These are phyloP conservation scores for Globodera ellingtonae DNA, from an alignment of 1,140 invertebrate genomes.

Conservation along the genomic window DNA sequence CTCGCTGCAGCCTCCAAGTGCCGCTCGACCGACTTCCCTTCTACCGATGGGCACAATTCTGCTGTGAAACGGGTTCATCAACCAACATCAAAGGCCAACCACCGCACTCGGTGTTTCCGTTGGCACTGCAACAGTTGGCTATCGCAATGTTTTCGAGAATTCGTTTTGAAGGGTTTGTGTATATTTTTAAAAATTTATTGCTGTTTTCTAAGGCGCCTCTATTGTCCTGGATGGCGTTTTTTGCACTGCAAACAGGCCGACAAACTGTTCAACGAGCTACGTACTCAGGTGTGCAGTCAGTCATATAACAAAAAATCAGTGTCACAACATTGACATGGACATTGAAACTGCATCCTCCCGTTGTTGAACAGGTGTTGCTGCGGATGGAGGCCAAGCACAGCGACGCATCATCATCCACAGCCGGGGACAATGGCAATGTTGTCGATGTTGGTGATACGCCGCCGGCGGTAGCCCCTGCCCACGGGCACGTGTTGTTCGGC, in stretches of 20 bases:
- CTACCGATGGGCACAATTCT: constrained; percentile 48
- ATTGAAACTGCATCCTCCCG: too few relatives aligned
- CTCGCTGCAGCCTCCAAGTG: constrained; percentile 37
- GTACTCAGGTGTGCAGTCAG: constrained; percentile 1
- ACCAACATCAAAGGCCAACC: neutral
- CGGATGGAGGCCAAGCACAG: neutral
- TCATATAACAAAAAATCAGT: too few relatives aligned
- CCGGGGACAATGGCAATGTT: constrained; percentile 1
- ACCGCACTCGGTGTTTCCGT: constrained; percentile 37
- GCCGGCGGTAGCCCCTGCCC: constrained; percentile 4
- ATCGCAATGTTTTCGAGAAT: constrained; percentile 36
- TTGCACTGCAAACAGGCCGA: constrained; percentile 27
- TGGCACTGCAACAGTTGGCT: constrained; percentile 42
- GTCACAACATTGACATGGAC: too few relatives aligned
- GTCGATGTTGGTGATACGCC: neutral
- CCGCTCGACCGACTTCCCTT: constrained; percentile 33
- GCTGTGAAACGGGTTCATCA: neutral
- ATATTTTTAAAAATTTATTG: constrained; percentile 1
- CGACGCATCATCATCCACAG: neutral
- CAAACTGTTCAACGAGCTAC: constrained; percentile 34
- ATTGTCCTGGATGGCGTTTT: constrained; percentile 38
- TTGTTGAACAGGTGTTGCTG: neutral
- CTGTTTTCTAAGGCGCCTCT: constrained; percentile 28
- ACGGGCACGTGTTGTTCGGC: constrained; percentile 25
- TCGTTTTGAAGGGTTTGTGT: constrained; percentile 24